These are phyloP conservation scores for Calliopum simillimum DNA, from an alignment of 2,888 invertebrate genomes.

Conservation along the genomic window DNA sequence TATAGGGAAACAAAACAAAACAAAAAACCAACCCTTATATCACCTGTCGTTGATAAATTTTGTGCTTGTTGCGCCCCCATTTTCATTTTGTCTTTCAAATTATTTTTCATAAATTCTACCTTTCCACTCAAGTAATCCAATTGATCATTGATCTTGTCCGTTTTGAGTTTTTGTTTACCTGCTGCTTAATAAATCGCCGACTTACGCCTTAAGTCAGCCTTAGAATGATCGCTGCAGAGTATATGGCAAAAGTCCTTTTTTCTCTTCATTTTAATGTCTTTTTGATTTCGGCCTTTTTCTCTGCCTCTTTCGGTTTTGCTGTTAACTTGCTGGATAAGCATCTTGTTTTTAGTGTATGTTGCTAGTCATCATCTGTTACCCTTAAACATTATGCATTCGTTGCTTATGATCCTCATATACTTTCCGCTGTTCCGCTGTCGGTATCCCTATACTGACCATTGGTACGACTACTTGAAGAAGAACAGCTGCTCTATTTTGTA, in stretches of 20 bases:
- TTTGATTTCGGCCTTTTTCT: conserved; percentile 18
- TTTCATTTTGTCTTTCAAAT: not conserved
- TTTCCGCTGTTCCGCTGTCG: conserved; percentile 8
- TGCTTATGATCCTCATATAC: conserved; percentile 34
- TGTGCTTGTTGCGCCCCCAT: not conserved
- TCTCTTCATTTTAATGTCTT: conserved; percentile 16
- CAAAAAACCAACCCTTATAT: not conserved
- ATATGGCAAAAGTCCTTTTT: not conserved
- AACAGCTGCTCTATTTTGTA: conserved; percentile 26
- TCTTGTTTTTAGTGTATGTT: conserved; percentile 2
- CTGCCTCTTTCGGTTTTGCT: too few relatives aligned
- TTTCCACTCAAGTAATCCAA: not conserved
- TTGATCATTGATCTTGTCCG: conserved; percentile 46
- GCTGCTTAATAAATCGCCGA: conserved; percentile 39
- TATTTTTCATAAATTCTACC: conserved; percentile 26
- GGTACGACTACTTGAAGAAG: conserved; percentile 30
- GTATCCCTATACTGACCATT: conserved; percentile 50
- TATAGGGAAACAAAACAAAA: not conserved
- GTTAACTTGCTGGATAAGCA: conserved; percentile 15
- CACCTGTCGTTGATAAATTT: conserved; percentile 18
- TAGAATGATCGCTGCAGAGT: not conserved
- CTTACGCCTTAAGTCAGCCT: conserved; percentile 49
- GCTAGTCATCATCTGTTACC: not conserved
- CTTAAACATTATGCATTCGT: conserved; percentile 2
- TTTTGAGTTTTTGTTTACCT: conserved; percentile 36